These are phyloP conservation scores for Charaxes varanes DNA, from an alignment of 1,140 invertebrate species.

Conservation along the genomic window DNA sequence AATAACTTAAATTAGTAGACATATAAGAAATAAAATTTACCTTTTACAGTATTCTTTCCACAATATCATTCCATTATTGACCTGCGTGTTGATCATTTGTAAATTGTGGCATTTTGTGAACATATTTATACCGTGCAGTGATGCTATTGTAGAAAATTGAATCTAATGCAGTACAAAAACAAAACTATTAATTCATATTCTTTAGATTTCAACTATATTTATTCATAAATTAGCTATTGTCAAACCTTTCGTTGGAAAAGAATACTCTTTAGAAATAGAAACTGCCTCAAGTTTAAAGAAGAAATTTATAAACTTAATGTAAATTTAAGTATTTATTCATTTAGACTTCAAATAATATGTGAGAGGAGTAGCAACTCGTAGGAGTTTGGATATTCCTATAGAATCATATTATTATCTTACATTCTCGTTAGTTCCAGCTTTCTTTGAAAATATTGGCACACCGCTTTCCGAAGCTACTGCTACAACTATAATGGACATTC, in stretches of 20 bases:
- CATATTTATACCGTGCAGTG: constrained; percentile 83
- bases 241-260: too few relatives aligned
- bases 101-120: constrained; percentile 80
- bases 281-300: too few relatives aligned
- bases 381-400: neutral
- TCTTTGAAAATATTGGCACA: constrained; percentile 82
- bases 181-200: constrained; percentile 1
- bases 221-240: too few relatives aligned
- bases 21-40: constrained; percentile 30
- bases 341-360: too few relatives aligned
- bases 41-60: constrained; percentile 82
- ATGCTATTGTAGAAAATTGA: constrained; percentile 81
- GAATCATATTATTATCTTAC: constrained; percentile 70
- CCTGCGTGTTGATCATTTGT: constrained; percentile 75
- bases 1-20: too few relatives aligned
- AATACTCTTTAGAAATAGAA: too few relatives aligned
- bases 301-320: too few relatives aligned
- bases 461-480: constrained; percentile 82
- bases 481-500: constrained; percentile 80
- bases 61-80: constrained; percentile 77
- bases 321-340: too few relatives aligned
- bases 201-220: too few relatives aligned
- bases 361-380: too few relatives aligned
- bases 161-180: constrained; percentile 75
- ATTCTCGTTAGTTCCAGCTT: constrained; percentile 78